phyloP scores from a whole-genome alignment of 1,140 invertebrate genomes.

The Lethrus apterus region DNA sequence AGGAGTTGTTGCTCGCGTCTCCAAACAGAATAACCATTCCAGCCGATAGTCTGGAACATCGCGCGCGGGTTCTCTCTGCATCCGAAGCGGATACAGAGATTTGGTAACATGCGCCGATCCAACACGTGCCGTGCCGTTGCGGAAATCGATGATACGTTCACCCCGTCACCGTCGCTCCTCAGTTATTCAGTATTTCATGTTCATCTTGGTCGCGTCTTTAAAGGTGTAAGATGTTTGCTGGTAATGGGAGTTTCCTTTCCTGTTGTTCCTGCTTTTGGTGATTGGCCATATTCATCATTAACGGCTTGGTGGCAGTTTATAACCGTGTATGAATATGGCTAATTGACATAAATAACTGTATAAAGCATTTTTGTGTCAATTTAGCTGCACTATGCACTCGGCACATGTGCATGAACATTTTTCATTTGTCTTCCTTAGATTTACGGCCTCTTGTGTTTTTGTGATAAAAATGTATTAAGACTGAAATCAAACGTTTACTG shows the following conservation, averaged over 20 bases:
- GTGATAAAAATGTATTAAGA: slow-evolving; percentile 25
- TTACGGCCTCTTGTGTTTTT: slow-evolving; percentile 19
- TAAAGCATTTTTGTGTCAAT: too few relatives aligned
- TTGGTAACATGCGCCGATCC: slow-evolving; percentile 47
- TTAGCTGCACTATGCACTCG: neutral
- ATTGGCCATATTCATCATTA: slow-evolving; percentile 32
- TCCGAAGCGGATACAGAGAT: slow-evolving; percentile 64
- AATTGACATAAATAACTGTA: slow-evolving; percentile 18
- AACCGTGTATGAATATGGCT: slow-evolving; percentile 30
- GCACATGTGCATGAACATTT: neutral
- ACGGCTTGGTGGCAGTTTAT: slow-evolving; percentile 25
- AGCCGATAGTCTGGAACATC: slow-evolving; percentile 45
- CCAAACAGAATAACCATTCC: slow-evolving; percentile 43
- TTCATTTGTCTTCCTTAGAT: slow-evolving; percentile 20
- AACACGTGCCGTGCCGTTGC: slow-evolving; percentile 1
- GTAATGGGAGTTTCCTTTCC: slow-evolving; percentile 27
- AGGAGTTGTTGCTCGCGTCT: slow-evolving; percentile 38
- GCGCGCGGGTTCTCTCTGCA: slow-evolving; percentile 49
- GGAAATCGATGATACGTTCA: slow-evolving; percentile 30
- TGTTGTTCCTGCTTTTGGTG: slow-evolving; percentile 26
- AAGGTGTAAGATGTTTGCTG: slow-evolving; percentile 25
- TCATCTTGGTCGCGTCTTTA: neutral
- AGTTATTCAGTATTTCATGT: too few relatives aligned
- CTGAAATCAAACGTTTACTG: too few relatives aligned
- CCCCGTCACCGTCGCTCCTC: slow-evolving; percentile 2